These are phyloP conservation scores for Polyommatus iphigenia DNA, from an alignment of 2,888 invertebrate genomes.

Conservation along the genomic window DNA sequence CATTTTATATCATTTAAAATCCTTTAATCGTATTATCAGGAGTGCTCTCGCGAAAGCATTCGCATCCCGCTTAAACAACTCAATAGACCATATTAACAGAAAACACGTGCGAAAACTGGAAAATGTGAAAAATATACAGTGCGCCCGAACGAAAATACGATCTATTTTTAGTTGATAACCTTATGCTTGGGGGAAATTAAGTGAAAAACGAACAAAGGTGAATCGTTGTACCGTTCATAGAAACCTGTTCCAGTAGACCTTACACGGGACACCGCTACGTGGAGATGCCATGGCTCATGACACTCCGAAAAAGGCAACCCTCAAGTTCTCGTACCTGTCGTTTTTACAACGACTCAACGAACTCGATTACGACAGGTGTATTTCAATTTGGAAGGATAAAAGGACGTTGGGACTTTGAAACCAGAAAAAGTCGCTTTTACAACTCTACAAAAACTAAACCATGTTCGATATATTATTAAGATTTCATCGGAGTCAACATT, in stretches of 20 bases:
- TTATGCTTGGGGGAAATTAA: conserved; percentile 30
- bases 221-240: conserved; percentile 36
- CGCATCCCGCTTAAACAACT: neutral
- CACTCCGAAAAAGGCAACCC: conserved; percentile 37
- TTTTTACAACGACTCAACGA: conserved; percentile 15
- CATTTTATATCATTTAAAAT: conserved; percentile 9
- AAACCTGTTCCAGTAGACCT: conserved; percentile 38
- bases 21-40: neutral
- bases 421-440: neutral
- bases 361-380: conserved; percentile 5
- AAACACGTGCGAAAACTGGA: conserved; percentile 18
- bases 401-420: neutral
- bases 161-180: conserved; percentile 28
- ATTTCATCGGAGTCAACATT: no score
- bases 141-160: conserved; percentile 12
- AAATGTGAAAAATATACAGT: conserved; percentile 28
- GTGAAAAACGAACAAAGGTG: conserved; percentile 28
- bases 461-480: neutral
- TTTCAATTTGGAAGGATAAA: neutral
- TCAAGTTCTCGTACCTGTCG: conserved; percentile 1
- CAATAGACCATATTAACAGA: conserved; percentile 4
- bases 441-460: neutral
- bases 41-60: conserved; percentile 6
- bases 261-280: conserved; percentile 37
- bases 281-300: conserved; percentile 36